phyloP scores from a whole-genome alignment of 2,113 vertebrate genomes.

The Turdus rufiventris region DNA sequence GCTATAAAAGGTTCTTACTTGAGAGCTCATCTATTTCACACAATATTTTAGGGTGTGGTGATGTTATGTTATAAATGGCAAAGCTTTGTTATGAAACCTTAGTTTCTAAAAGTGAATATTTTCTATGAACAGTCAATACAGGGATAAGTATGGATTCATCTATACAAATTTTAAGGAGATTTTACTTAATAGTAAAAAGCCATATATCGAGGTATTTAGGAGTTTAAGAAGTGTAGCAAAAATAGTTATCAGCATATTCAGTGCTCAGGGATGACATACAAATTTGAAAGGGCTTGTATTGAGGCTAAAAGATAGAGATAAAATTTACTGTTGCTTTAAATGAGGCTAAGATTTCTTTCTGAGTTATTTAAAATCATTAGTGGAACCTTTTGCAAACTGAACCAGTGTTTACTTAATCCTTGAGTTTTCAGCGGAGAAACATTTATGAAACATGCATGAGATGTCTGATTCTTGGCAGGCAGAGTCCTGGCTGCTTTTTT shows the following conservation, averaged over 20 bases:
- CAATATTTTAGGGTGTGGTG: not conserved
- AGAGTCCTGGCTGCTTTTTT: conserved; percentile 7
- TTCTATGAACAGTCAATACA: not conserved
- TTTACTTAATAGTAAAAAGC: not conserved
- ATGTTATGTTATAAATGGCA: not conserved
- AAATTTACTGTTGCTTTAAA: conserved; percentile 23
- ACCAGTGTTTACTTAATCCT: conserved; percentile 22
- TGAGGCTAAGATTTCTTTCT: not conserved
- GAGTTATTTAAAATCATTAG: conserved; percentile 28
- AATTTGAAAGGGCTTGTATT: not conserved
- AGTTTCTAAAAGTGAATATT: not conserved
- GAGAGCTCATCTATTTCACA: not conserved
- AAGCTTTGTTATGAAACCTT: not conserved
- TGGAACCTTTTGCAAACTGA: not conserved
- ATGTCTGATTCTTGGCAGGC: conserved; percentile 35
- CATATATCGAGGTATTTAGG: not conserved
- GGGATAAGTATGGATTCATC: not conserved
- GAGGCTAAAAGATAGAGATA: not conserved
- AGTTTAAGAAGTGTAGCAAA: not conserved
- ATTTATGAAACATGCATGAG: conserved; percentile 59
- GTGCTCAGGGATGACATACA: not conserved
- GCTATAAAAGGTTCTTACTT: not conserved
- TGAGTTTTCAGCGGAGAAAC: conserved; percentile 24
- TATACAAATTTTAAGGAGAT: not conserved
- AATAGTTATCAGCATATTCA: not conserved